These are phyloP conservation scores for Danio aesculapii DNA, from an alignment of 2,797 vertebrate species.

Conservation along the genomic window DNA sequence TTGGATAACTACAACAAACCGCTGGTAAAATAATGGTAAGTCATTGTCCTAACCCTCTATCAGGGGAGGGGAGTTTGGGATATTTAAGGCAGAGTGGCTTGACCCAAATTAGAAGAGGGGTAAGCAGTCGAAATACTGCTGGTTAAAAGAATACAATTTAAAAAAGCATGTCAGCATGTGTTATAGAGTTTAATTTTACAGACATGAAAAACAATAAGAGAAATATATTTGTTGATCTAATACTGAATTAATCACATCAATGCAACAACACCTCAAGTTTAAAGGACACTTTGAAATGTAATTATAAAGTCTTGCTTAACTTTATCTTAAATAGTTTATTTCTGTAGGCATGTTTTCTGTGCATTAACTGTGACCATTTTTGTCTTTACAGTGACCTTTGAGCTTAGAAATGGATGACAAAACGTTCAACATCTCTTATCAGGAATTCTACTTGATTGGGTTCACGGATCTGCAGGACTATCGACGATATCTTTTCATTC, in stretches of 20 bases:
- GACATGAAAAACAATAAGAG: not conserved
- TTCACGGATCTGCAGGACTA: constrained; percentile 34
- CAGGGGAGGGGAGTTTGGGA: not conserved
- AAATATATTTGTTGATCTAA: not conserved
- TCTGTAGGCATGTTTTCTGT: not conserved
- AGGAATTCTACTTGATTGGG: constrained; percentile 38
- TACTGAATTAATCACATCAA: not conserved
- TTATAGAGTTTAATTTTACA: not conserved
- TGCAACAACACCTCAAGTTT: not conserved
- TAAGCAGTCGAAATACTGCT: not conserved
- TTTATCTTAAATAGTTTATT: not conserved
- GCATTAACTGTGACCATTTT: not conserved
- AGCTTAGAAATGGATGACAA: constrained; percentile 14
- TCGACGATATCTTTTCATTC: constrained; percentile 36
- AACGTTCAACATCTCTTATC: constrained; percentile 26
- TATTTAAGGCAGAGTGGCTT: constrained; percentile 18
- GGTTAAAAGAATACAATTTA: not conserved
- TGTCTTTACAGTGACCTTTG: not conserved
- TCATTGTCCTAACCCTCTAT: not conserved
- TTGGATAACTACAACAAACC: not conserved
- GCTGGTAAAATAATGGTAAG: not conserved
- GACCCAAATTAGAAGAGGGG: not conserved
- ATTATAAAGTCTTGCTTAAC: not conserved
- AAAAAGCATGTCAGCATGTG: not conserved
- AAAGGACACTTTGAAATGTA: constrained; percentile 12